Base-by-base conservation (phyloP, 1,140 invertebrate species). In the Drosophila setifemur region DNA sequence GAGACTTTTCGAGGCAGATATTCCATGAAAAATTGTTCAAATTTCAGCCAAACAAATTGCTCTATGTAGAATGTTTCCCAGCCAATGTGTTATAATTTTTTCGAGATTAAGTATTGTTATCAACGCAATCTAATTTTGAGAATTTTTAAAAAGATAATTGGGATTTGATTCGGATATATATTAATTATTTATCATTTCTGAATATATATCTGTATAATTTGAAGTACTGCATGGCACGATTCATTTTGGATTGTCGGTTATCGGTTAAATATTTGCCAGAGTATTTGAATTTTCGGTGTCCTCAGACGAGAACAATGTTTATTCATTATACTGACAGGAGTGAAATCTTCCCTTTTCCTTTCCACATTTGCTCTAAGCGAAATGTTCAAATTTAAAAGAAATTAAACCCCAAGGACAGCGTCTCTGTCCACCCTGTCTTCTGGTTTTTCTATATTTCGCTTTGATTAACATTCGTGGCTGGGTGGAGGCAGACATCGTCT, bases 351-450 rank as follows among this genome's bases (percentile, higher is more conserved):
- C 11, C 23, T 29, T 57, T 47, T 19, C 26, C 6, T n/a, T n/a
- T 25, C 19, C 18, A 26, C 39, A 53, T 44, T 48, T 43, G 35
- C 73, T 57, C 47, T 39, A 57, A 58, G 68, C 53, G 33, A 60
- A 83, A 83, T 78, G 54, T 60, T 43, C 29, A 78, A 79, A 79
- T 85, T 54, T 86, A 85, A 75, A 85, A 85, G 79, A 85, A 86
- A 85, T 85, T 85, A 85, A 79, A 68, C 81, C 79, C 79, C 52
- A 79, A 85, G 81, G 81, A 85, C 64, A 85, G 43, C 57, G 52
- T 68, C 42, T 54, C 70, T 66, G 61, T 69, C 33, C 47, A n/a
- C 43, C 16, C 26, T 19, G 29, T 73, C 54, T 74, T 55, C 47
- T 57, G 52, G 58, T 74, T 79, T 83, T 79, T 72, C 55, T 71